Evolutionary conservation across 2,888 invertebrate species (phyloP).

Genomic region (Dastarcus helophoroides): DNA sequence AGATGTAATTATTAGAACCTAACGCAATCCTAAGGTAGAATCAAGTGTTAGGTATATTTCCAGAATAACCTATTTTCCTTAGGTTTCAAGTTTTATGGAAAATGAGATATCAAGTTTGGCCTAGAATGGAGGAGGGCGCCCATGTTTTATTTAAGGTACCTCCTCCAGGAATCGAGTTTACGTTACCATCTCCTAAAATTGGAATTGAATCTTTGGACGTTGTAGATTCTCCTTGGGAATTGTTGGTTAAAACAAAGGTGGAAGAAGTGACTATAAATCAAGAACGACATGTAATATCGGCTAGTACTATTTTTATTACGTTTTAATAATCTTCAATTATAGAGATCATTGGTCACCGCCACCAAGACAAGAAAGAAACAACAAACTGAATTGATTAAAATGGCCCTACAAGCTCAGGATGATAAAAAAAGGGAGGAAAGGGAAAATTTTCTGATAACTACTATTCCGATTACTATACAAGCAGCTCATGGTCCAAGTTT

Average conservation of each 20-base stretch:
- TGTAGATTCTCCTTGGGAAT: conserved; percentile 98
- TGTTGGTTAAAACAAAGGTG: conserved; percentile 94
- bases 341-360: conserved; percentile 93
- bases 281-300: conserved; percentile 88
- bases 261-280: conserved; percentile 98
- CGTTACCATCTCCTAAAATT: conserved; percentile 96
- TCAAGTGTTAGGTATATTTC: neutral
- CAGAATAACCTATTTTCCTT: conserved; percentile 7
- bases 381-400: conserved; percentile 94
- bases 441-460: conserved; percentile 90
- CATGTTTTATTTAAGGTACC: conserved; percentile 95
- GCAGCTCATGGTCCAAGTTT: conserved; percentile 94
- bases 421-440: conserved; percentile 91
- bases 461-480: conserved; percentile 88
- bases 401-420: conserved; percentile 89
- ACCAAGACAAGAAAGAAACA: conserved; percentile 98
- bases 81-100: conserved; percentile 94
- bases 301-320: too few relatives aligned
- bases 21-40: conserved; percentile 64
- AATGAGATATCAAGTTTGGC: conserved; percentile 96
- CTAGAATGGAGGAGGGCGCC: conserved; percentile 97
- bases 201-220: conserved; percentile 90
- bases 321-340: conserved; percentile 2
- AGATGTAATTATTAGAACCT: conserved; percentile 70
- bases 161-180: conserved; percentile 98